Evolutionary conservation across 2,888 invertebrate genomes (phyloP), one percentile per base, ranked within the genome.

Genomic region (Hypolimnas misippus): DNA sequence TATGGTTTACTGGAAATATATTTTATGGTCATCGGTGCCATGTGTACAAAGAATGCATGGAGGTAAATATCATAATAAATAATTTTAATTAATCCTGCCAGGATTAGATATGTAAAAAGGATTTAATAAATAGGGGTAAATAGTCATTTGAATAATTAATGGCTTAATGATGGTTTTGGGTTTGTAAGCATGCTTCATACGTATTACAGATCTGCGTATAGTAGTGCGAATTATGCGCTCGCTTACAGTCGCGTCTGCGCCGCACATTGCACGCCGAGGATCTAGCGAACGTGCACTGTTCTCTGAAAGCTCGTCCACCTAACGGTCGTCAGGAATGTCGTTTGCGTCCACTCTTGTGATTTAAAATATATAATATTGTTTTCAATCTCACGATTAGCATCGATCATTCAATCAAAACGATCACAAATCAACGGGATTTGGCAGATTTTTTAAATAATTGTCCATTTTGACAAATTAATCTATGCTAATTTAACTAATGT

Each of bases 321-420:
- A 89, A 89, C 87, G 87, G 87, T 87, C 78, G 74, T 75, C 82
- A 83, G 85, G 87, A 89, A 89, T 89, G 88, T 83, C 79, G 86
- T 82, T 81, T 81, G 77, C 75, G 76, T 82, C 86, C 77, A 83
- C 82, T 85, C 86, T 87, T 87, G 68, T 81, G 75, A 74, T 71
- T 82, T 80, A 80, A 81, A 77, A 82, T 83, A 83, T 80, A 82
- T 78, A 78, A 77, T 76, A 50, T 65, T 78, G 65, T 60, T 62
- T 80, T 73, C 72, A 77, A 76, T 81, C 76, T 79, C 74, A 76
- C 73, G 76, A 77, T 76, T 78, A 72, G 72, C 70, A 76, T 72
- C 71, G 68, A 73, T 78, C 77, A 75, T 80, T 82, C 79, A 82
- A 77, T 8, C 35, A 16, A 54, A 60, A 58, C 62, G 52, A 59